These are phyloP conservation scores for Brachyhypopomus gauderio DNA, from an alignment of 2,113 vertebrate genomes.

Conservation along the genomic window DNA sequence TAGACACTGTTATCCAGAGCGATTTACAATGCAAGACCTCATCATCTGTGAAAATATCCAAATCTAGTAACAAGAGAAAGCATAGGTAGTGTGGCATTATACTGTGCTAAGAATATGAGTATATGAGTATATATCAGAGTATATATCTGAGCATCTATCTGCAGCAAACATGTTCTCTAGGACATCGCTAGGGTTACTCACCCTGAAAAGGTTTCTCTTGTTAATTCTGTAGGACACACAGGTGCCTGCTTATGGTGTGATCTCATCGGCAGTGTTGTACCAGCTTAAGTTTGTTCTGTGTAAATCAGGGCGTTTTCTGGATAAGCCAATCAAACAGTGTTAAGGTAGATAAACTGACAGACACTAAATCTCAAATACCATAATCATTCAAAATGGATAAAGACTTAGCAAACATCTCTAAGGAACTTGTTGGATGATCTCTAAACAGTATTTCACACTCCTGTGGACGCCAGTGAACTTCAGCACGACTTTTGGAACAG, in stretches of 20 bases:
- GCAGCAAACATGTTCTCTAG: neutral
- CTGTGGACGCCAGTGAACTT: neutral
- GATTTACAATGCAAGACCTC: no score
- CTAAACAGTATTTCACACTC: neutral
- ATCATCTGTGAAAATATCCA: no score
- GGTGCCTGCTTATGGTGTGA: neutral
- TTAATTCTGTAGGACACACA: neutral
- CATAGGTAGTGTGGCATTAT: neutral
- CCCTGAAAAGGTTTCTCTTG: neutral
- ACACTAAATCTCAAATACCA: neutral
- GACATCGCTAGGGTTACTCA: neutral
- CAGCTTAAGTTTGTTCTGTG: neutral
- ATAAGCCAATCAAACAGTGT: neutral
- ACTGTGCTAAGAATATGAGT: neutral
- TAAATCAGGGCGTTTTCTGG: neutral
- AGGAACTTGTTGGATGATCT: neutral
- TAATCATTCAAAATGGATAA: neutral
- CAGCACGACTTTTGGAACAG: neutral
- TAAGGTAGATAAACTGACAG: neutral
- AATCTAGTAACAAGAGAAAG: neutral
- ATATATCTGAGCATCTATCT: neutral
- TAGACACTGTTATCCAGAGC: no score
- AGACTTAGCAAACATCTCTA: neutral
- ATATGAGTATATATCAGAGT: neutral
- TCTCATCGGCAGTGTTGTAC: neutral